Evolutionary conservation across 2,888 invertebrate species (phyloP).

Genomic region (Plusia festucae): DNA sequence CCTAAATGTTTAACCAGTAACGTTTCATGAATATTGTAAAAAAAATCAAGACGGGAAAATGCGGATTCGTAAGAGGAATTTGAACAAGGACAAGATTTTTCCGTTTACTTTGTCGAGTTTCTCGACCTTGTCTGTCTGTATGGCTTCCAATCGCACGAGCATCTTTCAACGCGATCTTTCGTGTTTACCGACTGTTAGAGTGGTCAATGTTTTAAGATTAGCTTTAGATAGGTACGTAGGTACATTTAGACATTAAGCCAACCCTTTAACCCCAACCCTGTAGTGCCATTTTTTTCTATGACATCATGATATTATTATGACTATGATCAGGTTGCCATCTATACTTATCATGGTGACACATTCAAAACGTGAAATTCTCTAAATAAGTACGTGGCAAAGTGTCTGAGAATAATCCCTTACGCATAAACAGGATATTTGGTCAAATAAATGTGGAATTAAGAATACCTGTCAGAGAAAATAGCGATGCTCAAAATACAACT

Average conservation of each 20-base stretch:
- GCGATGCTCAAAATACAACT: background rate
- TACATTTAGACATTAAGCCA: background rate
- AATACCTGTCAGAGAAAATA: constrained; percentile 18
- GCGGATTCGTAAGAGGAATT: background rate
- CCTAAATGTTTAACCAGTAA: no score
- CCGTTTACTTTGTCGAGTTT: background rate
- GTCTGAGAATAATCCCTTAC: no score
- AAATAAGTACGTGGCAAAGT: no score
- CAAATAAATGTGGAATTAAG: no score
- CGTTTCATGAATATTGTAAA: no score
- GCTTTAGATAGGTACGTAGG: no score
- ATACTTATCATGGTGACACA: background rate
- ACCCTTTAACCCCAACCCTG: background rate
- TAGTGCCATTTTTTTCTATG: background rate
- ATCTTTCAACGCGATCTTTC: constrained; percentile 1
- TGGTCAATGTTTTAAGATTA: background rate
- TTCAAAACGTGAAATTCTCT: background rate
- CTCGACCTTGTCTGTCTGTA: constrained; percentile 4
- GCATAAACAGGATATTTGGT: background rate
- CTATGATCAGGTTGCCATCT: background rate
- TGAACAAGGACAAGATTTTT: background rate
- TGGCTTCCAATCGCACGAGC: constrained; percentile 4
- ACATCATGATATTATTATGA: background rate
- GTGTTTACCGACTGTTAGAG: constrained; percentile 1
- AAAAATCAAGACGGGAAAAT: background rate